phyloP scores from a whole-genome alignment of 2,797 vertebrate genomes.

The Hydrocynus forskahlii region DNA sequence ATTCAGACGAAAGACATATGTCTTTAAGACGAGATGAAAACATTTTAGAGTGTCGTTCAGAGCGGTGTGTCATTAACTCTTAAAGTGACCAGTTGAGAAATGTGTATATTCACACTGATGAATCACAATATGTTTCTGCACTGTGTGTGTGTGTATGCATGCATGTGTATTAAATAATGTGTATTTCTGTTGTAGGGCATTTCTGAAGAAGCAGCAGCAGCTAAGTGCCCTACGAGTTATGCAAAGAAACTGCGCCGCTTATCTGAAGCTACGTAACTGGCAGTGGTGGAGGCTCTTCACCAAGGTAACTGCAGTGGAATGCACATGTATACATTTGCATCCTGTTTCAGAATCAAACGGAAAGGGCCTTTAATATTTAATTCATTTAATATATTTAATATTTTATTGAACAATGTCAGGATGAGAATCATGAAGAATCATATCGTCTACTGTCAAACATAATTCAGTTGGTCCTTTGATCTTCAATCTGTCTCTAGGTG shows the following conservation, averaged over 20 bases:
- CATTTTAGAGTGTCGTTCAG: no score
- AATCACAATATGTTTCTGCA: not conserved
- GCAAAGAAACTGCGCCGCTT: conserved; percentile 91
- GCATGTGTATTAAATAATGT: not conserved
- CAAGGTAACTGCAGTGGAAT: conserved; percentile 75
- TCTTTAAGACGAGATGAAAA: no score
- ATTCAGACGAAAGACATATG: no score
- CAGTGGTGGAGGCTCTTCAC: conserved; percentile 94
- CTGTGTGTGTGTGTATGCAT: not conserved
- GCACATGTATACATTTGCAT: not conserved
- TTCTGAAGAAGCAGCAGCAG: conserved; percentile 89
- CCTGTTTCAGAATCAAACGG: not conserved
- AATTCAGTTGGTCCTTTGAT: not conserved
- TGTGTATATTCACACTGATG: no score
- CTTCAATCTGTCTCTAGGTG: conserved; percentile 73
- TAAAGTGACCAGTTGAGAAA: no score
- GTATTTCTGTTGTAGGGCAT: conserved; percentile 75
- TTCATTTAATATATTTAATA: no score
- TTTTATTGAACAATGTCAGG: no score
- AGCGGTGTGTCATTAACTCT: no score
- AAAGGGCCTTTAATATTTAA: not conserved
- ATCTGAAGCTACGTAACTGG: conserved; percentile 93
- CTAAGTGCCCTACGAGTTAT: conserved; percentile 88
- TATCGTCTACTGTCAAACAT: not conserved
- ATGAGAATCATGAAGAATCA: no score